phyloP scores from a whole-genome alignment of 2,888 invertebrate species.

The Leptinotarsa tumamoca region DNA sequence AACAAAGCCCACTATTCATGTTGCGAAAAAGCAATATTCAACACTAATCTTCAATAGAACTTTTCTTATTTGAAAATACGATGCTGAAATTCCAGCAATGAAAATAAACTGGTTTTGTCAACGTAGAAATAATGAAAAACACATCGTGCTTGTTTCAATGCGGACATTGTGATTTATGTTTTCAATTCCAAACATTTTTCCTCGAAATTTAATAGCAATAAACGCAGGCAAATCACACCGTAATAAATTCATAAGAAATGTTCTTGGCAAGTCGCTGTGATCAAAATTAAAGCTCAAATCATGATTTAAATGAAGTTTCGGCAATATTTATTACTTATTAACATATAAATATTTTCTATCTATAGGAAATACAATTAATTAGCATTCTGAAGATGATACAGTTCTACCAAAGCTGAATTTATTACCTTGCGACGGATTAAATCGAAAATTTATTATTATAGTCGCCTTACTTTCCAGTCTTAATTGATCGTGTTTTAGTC shows the following conservation, averaged over 20 bases:
- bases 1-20: not conserved
- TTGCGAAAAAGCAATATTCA: not conserved
- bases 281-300: conserved; percentile 12
- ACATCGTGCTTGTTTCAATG: not conserved
- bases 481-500: conserved; percentile 46
- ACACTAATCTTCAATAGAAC: no score
- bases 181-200: conserved; percentile 6
- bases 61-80: not conserved
- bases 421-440: conserved; percentile 38
- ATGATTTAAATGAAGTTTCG: conserved; percentile 2
- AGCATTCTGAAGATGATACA: conserved; percentile 44
- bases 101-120: not conserved
- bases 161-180: conserved; percentile 1
- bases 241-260: conserved; percentile 12
- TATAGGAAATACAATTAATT: conserved; percentile 37
- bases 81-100: not conserved
- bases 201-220: conserved; percentile 1
- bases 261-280: conserved; percentile 3
- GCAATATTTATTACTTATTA: conserved; percentile 8
- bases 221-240: not conserved
- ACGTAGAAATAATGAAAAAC: not conserved
- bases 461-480: conserved; percentile 45
- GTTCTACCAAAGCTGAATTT: conserved; percentile 43
- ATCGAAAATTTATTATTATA: conserved; percentile 48
- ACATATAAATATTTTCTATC: conserved; percentile 27